Evolutionary conservation across 2,888 invertebrate genomes (phyloP).

Genomic region (Lacanobia wlatinum): DNA sequence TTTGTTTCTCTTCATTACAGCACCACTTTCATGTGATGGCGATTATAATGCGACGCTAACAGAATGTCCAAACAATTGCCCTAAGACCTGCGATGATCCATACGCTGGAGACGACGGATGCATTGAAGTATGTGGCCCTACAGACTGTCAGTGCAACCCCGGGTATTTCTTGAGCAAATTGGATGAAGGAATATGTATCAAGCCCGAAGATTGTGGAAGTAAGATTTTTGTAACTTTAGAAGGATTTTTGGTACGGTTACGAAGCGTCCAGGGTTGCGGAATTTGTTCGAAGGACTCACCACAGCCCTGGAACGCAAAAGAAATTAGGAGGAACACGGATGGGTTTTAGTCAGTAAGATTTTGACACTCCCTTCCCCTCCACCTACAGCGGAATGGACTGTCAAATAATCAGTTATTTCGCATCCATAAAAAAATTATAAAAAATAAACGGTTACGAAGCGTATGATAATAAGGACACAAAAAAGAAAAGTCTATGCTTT

Average conservation of each 20-base stretch:
- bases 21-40: slow-evolving; percentile 17
- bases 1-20: slow-evolving; percentile 8
- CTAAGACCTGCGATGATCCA: slow-evolving; percentile 62
- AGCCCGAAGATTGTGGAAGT: slow-evolving; percentile 19
- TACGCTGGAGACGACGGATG: slow-evolving; percentile 42
- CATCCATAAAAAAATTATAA: no score
- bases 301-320: no score
- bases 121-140: slow-evolving; percentile 42
- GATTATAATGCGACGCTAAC: slow-evolving; percentile 35
- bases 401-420: no score
- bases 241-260: background rate
- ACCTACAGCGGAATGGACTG: no score
- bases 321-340: no score
- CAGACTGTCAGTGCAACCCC: slow-evolving; percentile 67
- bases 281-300: no score
- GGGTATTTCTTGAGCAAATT: slow-evolving; percentile 21
- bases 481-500: no score
- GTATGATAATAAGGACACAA: no score
- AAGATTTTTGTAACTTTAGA: background rate
- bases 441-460: no score
- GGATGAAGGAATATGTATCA: slow-evolving; percentile 25
- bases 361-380: no score
- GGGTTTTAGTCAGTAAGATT: no score
- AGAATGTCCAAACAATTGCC: slow-evolving; percentile 66
- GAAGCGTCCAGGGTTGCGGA: no score